Conservation (phyloP, 2,888 invertebrate genomes). For the Folsomia candida region DNA sequence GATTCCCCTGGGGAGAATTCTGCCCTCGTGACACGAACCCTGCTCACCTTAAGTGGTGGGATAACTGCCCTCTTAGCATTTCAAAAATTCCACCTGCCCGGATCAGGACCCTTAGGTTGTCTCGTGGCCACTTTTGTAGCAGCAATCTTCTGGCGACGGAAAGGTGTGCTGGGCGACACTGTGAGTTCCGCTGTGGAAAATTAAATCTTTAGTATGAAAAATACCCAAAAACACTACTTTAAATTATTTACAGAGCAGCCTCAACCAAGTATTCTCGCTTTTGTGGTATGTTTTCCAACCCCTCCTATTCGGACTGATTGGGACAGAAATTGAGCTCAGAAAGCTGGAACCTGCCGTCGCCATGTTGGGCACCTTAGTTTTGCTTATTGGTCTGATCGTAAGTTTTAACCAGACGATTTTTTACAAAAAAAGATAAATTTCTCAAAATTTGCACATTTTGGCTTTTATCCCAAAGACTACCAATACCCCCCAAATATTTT, state of each 20-base stretch:
- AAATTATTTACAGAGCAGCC: conserved; percentile 15
- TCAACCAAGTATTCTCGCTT: conserved; percentile 53
- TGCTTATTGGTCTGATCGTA: conserved; percentile 54
- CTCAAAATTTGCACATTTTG: neutral
- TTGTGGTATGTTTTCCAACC: conserved; percentile 59
- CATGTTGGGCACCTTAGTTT: conserved; percentile 55
- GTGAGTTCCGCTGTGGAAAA: too few relatives aligned
- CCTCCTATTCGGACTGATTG: conserved; percentile 59
- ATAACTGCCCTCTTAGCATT: conserved; percentile 65
- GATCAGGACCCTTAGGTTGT: conserved; percentile 64
- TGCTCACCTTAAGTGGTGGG: conserved; percentile 63
- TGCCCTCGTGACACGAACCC: too few relatives aligned
- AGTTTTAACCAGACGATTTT: neutral
- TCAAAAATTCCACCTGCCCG: conserved; percentile 61
- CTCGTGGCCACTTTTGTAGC: conserved; percentile 62
- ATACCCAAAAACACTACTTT: neutral
- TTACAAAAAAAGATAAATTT: neutral
- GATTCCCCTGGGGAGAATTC: too few relatives aligned
- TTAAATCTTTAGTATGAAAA: neutral
- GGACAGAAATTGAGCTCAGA: conserved; percentile 56
- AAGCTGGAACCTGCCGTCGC: conserved; percentile 44
- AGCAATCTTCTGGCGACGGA: conserved; percentile 57
- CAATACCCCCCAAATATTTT: neutral
- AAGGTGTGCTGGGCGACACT: conserved; percentile 31
- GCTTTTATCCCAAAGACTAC: neutral